phyloP scores from a whole-genome alignment of 2,888 invertebrate genomes.

The Xanthia icteritia region DNA sequence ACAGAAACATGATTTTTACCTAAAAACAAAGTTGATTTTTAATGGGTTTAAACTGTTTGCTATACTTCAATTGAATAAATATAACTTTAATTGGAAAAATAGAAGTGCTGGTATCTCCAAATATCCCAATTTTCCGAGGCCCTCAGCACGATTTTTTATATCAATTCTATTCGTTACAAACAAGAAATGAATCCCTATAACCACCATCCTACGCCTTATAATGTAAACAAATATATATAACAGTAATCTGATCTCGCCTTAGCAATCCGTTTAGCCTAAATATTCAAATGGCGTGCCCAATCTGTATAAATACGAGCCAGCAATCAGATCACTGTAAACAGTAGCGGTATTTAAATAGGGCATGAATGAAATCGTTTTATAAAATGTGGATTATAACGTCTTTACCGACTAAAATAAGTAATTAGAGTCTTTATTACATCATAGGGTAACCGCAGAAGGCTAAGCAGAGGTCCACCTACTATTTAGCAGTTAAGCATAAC shows the following conservation, averaged over 20 bases:
- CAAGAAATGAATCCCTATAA: neutral
- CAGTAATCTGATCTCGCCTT: neutral
- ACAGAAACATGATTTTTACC: neutral
- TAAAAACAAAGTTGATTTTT: too few relatives aligned
- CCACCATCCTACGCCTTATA: conserved; percentile 4
- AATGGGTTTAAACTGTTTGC: too few relatives aligned
- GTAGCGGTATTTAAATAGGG: neutral
- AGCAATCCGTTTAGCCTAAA: conserved; percentile 31
- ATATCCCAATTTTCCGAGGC: neutral
- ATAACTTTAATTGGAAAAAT: neutral
- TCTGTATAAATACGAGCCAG: conserved; percentile 17
- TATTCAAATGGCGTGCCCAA: conserved; percentile 37
- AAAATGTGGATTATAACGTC: neutral
- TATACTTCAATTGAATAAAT: too few relatives aligned
- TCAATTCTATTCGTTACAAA: neutral
- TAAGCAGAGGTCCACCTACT: neutral
- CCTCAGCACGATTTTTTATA: neutral
- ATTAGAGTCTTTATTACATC: neutral
- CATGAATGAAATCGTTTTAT: conserved; percentile 2
- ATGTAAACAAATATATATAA: conserved; percentile 22
- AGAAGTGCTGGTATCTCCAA: neutral
- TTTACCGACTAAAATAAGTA: neutral
- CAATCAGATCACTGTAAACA: conserved; percentile 13
- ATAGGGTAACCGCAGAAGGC: neutral
- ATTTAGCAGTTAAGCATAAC: neutral